Base-by-base conservation (phyloP, 2,797 vertebrate species). In the Clamator glandarius region DNA sequence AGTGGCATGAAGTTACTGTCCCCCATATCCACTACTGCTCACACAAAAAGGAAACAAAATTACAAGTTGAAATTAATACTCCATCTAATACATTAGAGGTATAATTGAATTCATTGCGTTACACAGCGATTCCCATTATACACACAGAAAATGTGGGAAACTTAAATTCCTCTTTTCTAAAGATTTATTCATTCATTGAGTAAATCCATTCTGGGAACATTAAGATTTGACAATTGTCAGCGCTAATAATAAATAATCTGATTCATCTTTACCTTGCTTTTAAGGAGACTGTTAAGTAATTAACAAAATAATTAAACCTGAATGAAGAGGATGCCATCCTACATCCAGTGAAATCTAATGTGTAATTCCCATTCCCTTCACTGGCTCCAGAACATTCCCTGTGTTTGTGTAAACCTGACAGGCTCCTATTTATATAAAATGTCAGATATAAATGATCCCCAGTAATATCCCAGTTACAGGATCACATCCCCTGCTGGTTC, bases 1-100 rank as follows among this genome's bases (percentile, higher is more conserved):
- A 98, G 95, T 73, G 98, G 97, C 12, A 89, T 50, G 6, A 96
- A 97, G 89, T 98, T 98, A 15, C 97, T 98, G 92, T 98, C 97
- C 36, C 97, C 97, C 85, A 95, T 97, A 55, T 99, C 99, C 94
- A 99, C 98, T 68, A 99, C 99, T 99, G 96, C 96, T 83, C 93
- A 83, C 64, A 97, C 58, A 90, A 41, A 81, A 92, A 74, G 48
- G 24, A 55, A 96, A 93, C 63, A 96, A 84, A 63, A 50, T 62
- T 10, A 68, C 29, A 80, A 76, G 80, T 24, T 73, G 17, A 64
- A 88, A 82, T 84, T 48, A 86, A 81, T 39, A 39, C 13, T 36
- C 20, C 55, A 52, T 20, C 35, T 62, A 66, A 62, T 25, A 46
- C 3, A 3, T 55, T 23, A 73, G 44, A 84, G 29, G 41, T 46